Conservation (phyloP, 2,888 invertebrate species). For the Nebria salina region DNA sequence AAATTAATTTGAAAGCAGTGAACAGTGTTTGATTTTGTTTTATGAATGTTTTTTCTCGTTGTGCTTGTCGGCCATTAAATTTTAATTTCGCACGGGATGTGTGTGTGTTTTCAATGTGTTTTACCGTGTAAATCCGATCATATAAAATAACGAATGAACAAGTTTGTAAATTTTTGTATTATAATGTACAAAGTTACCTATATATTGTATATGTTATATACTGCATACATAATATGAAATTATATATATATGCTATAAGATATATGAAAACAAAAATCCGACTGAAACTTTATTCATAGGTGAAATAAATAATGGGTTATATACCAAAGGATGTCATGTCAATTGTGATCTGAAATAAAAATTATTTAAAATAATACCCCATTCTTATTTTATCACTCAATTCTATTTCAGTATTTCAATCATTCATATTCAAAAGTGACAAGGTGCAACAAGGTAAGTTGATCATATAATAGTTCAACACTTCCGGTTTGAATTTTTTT, state of each 20-base stretch:
- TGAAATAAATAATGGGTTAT: conserved; percentile 43
- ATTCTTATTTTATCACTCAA: not conserved
- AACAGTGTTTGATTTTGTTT: too few relatives aligned
- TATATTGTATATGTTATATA: conserved; percentile 10
- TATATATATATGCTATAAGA: conserved; percentile 34
- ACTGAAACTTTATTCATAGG: conserved; percentile 42
- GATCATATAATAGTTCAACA: not conserved
- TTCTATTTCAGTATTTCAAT: not conserved
- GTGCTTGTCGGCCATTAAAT: not conserved
- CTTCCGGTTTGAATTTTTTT: too few relatives aligned
- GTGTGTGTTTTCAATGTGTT: not conserved
- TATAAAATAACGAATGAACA: not conserved
- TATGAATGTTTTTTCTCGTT: not conserved
- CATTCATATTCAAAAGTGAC: not conserved
- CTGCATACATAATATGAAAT: not conserved
- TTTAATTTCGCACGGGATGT: not conserved
- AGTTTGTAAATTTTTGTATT: conserved; percentile 41
- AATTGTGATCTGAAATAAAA: conserved; percentile 43
- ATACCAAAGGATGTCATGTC: conserved; percentile 46
- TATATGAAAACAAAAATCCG: conserved; percentile 39
- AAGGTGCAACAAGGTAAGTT: not conserved
- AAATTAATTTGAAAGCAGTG: too few relatives aligned
- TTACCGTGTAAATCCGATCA: not conserved
- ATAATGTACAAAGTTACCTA: conserved; percentile 32
- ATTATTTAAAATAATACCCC: conserved; percentile 35